These are phyloP conservation scores for Fopius arisanus DNA, from an alignment of 1,140 invertebrate genomes.

Conservation along the genomic window DNA sequence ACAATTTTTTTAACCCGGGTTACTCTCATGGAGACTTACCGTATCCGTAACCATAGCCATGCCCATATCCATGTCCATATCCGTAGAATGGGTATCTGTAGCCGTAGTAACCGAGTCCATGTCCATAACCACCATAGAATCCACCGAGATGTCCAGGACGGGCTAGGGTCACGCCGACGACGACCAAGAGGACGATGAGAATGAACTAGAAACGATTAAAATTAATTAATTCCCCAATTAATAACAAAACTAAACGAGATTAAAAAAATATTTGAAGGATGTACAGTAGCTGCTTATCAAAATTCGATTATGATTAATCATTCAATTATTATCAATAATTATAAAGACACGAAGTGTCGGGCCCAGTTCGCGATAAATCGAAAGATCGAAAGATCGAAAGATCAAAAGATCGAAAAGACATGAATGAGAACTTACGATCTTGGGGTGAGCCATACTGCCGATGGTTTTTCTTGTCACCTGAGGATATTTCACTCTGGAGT, in stretches of 20 bases:
- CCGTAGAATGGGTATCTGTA: conserved; percentile 29
- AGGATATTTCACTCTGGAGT: conserved; percentile 24
- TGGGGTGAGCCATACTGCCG: conserved; percentile 46
- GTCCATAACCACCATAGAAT: conserved; percentile 23
- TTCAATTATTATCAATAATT: no score
- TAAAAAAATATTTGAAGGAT: no score
- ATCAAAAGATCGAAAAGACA: no score
- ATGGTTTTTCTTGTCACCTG: conserved; percentile 10
- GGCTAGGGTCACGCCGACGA: conserved; percentile 37
- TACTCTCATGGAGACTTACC: no score
- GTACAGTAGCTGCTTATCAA: no score
- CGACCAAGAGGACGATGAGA: conserved; percentile 42
- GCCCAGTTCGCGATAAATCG: no score
- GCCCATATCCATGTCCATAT: conserved; percentile 35
- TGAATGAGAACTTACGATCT: conserved; percentile 49
- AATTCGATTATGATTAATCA: no score
- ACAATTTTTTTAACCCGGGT: conserved; percentile 30
- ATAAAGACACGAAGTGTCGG: no score
- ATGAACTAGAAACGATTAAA: conserved; percentile 34
- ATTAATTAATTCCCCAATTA: no score
- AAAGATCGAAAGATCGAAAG: no score
- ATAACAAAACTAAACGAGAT: no score
- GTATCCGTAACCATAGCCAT: conserved; percentile 29
- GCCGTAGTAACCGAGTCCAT: conserved; percentile 21
- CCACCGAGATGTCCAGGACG: conserved; percentile 41